Conservation (phyloP, 2,113 vertebrate species). For the Semicossyphus pulcher region DNA sequence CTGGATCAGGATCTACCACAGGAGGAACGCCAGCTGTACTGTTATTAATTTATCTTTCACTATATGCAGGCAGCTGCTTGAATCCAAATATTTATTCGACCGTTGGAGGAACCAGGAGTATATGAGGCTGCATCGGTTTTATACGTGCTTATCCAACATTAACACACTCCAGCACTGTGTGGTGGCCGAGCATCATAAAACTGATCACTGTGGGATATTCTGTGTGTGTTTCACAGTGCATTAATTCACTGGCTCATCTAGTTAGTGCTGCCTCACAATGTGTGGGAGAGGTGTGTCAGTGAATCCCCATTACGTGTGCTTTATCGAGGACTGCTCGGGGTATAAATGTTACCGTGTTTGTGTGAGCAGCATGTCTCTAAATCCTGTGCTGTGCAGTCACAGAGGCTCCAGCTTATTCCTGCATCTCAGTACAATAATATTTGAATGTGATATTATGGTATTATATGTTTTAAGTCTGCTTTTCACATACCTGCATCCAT, state of each 20-base stretch:
- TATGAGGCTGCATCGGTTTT: conserved; percentile 31
- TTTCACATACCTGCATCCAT: not conserved
- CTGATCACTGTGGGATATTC: conserved; percentile 60
- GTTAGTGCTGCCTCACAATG: conserved; percentile 67
- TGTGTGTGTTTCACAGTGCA: conserved; percentile 52
- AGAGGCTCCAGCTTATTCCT: not conserved
- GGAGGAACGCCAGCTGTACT: too few relatives aligned
- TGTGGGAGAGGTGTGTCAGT: conserved; percentile 57
- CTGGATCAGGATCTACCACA: too few relatives aligned
- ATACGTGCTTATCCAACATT: conserved; percentile 39
- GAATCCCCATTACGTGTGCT: conserved; percentile 55
- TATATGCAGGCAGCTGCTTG: too few relatives aligned
- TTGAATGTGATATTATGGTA: not conserved
- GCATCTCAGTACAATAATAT: too few relatives aligned
- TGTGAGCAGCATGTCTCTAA: not conserved
- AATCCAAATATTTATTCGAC: not conserved
- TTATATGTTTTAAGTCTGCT: too few relatives aligned
- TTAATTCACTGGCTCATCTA: conserved; percentile 68
- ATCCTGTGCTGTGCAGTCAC: not conserved
- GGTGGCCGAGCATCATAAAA: conserved; percentile 61
- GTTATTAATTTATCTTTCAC: too few relatives aligned
- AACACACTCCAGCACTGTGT: conserved; percentile 34
- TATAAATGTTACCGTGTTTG: conserved; percentile 24
- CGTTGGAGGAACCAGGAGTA: not conserved
- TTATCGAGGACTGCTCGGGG: conserved; percentile 53